phyloP scores from a whole-genome alignment of 2,113 vertebrate genomes.

The Grantiella picta region DNA sequence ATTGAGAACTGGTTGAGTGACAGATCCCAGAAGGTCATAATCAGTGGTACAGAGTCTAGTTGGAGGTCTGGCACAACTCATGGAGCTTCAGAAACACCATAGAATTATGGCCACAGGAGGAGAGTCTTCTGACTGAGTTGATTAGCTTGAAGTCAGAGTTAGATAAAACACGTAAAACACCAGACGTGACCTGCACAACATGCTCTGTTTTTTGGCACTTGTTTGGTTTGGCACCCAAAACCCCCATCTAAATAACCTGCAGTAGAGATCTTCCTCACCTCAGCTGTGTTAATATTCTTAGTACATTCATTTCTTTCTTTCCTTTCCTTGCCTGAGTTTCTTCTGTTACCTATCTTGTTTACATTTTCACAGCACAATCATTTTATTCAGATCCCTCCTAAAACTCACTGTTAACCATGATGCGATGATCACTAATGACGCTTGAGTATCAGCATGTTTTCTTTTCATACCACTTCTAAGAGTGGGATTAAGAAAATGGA shows the following conservation, averaged over 20 bases:
- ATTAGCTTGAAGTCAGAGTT: neutral
- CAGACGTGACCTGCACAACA: neutral
- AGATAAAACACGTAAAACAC: neutral
- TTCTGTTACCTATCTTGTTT: neutral
- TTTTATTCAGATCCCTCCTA: neutral
- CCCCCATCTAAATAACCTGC: neutral
- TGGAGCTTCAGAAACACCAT: neutral
- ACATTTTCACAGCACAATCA: neutral
- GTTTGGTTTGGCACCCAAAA: neutral
- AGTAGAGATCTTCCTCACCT: neutral
- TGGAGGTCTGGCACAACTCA: neutral
- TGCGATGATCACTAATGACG: neutral
- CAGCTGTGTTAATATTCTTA: neutral
- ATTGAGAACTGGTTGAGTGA: neutral
- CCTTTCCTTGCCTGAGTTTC: neutral
- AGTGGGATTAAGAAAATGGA: neutral
- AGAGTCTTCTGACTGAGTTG: neutral
- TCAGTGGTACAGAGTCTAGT: neutral
- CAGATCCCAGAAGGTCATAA: neutral
- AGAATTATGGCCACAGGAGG: neutral
- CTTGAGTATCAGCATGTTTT: neutral
- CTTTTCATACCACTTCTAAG: neutral
- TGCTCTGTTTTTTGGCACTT: neutral
- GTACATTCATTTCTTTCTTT: neutral
- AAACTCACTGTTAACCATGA: neutral